These are phyloP conservation scores for Mimumesa dahlbomi DNA, from an alignment of 2,888 invertebrate genomes.

Conservation along the genomic window DNA sequence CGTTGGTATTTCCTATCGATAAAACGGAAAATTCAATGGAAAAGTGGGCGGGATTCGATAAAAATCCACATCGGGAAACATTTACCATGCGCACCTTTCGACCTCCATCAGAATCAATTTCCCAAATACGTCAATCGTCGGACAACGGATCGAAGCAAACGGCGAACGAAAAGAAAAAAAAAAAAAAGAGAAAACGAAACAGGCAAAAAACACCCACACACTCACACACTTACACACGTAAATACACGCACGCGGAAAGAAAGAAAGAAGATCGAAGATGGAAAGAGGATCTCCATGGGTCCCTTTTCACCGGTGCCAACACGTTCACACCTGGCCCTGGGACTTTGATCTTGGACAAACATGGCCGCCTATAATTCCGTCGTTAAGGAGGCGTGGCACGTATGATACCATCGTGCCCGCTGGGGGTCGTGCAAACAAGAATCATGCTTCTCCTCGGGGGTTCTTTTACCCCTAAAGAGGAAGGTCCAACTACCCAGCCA, in stretches of 20 bases:
- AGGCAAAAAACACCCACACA: no score
- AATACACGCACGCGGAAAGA: background rate
- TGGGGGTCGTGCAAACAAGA: conserved; percentile 57
- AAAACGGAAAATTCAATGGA: no score
- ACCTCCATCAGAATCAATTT: no score
- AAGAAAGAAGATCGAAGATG: conserved; percentile 5
- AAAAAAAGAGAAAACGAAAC: background rate
- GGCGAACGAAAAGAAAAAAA: no score
- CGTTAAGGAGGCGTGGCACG: conserved; percentile 70
- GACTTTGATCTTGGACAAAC: conserved; percentile 67
- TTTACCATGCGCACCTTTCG: no score
- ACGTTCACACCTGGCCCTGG: conserved; percentile 63
- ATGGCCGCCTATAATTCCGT: conserved; percentile 69
- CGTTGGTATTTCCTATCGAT: no score
- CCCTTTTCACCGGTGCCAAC: conserved; percentile 19
- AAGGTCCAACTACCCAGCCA: conserved; percentile 13
- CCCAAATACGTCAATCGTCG: no score
- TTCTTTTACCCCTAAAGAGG: conserved; percentile 14
- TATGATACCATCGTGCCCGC: conserved; percentile 54
- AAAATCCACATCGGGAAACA: no score
- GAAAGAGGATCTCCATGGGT: conserved; percentile 16
- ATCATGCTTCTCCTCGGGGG: conserved; percentile 46
- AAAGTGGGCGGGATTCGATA: no score
- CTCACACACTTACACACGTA: no score
- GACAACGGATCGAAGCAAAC: no score